Conservation (phyloP, 2,113 vertebrate species). For the Hippolais icterina region DNA sequence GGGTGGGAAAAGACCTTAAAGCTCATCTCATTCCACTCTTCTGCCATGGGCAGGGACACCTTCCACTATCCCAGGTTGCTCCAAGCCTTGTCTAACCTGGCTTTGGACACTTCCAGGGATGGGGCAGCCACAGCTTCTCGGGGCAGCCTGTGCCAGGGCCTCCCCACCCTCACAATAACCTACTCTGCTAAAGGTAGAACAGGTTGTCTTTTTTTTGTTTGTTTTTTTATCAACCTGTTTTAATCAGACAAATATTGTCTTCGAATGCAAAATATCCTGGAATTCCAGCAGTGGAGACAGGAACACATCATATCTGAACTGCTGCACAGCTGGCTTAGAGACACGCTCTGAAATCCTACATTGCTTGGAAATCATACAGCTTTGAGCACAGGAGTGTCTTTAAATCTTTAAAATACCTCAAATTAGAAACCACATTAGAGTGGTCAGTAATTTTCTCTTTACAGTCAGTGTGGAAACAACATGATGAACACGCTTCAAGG, state of each 20-base stretch:
- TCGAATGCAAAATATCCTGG: background rate
- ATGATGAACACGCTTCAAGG: accelerated
- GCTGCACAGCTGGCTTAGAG: background rate
- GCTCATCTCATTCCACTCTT: background rate
- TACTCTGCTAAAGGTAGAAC: background rate
- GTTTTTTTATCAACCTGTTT: background rate
- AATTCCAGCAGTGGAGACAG: background rate
- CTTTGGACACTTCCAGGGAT: background rate
- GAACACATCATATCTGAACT: background rate
- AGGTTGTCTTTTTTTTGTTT: too few species aligned
- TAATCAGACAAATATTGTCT: background rate
- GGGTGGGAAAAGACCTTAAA: background rate
- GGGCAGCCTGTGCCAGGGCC: background rate
- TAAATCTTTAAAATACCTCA: background rate
- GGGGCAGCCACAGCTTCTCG: background rate
- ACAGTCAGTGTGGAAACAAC: background rate
- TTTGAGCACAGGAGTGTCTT: background rate
- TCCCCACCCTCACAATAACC: background rate
- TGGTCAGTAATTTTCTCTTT: background rate
- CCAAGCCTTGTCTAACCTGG: background rate
- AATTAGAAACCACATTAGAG: background rate
- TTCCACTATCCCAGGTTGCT: background rate
- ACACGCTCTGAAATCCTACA: background rate
- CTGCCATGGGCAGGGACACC: background rate
- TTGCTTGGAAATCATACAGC: background rate